These are phyloP conservation scores for Pristionchus entomophagus DNA, from an alignment of 2,888 invertebrate genomes.

Conservation along the genomic window DNA sequence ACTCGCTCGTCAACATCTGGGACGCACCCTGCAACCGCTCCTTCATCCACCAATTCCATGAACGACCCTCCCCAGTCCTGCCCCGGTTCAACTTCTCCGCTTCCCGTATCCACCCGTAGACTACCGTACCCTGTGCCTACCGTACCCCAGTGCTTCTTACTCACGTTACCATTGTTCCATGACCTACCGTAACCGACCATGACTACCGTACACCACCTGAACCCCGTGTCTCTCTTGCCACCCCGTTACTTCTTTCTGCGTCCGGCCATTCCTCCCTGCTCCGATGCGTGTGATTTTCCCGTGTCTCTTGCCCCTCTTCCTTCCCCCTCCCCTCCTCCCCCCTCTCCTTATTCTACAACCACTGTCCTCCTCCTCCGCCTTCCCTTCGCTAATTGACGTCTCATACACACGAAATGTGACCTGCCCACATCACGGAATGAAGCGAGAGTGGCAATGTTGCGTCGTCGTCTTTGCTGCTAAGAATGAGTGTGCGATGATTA, in stretches of 20 bases:
- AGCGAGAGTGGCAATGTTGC: not conserved
- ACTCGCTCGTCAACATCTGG: slow-evolving; percentile 44
- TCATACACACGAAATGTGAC: slow-evolving; percentile 38
- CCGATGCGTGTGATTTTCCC: slow-evolving; percentile 26
- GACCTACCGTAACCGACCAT: not conserved
- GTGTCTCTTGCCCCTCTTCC: not conserved
- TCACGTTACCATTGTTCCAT: not conserved
- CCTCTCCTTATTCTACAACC: not conserved
- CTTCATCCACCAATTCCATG: slow-evolving; percentile 46
- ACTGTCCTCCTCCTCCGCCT: slow-evolving; percentile 27
- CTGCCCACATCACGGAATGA: not conserved
- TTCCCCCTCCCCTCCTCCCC: not conserved
- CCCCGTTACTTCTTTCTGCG: slow-evolving; percentile 14
- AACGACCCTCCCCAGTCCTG: not conserved
- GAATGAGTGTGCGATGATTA: slow-evolving; percentile 26
- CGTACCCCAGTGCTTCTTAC: too few species aligned
- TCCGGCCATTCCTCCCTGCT: not conserved
- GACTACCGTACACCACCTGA: not conserved
- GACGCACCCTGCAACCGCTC: slow-evolving; percentile 37
- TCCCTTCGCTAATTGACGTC: slow-evolving; percentile 34
- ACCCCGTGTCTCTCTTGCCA: not conserved
- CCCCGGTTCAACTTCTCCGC: slow-evolving; percentile 24
- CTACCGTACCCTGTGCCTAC: not conserved
- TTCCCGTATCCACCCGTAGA: not conserved
- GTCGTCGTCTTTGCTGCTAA: too few species aligned